A percentile compares a stretch with the other conserved stretches of the same genome.
phyloP scores from a whole-genome alignment of 2,113 vertebrate genomes.

The Ibidorhyncha struthersii region DNA sequence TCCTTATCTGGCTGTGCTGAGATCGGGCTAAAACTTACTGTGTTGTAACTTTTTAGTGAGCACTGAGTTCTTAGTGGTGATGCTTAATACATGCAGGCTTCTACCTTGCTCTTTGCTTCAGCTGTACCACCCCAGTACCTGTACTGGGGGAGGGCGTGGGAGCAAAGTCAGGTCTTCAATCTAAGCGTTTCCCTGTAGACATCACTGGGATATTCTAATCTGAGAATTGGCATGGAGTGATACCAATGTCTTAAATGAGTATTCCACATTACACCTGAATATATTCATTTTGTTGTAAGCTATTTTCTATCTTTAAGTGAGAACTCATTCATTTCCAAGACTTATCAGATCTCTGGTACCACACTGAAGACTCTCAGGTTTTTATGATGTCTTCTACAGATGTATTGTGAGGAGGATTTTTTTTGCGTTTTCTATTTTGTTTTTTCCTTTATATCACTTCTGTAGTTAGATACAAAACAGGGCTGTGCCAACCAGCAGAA shows the following conservation, averaged over 20 bases:
- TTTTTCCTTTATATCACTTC: neutral
- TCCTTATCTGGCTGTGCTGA: neutral
- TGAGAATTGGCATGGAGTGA: neutral
- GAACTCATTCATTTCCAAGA: neutral
- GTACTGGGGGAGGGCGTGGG: neutral
- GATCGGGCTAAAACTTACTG: neutral
- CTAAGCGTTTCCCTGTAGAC: neutral
- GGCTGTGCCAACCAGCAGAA: neutral
- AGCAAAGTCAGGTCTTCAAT: neutral
- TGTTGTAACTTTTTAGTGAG: too few relatives aligned
- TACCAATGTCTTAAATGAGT: too few relatives aligned
- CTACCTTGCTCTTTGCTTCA: too few relatives aligned
- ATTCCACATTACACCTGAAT: neutral
- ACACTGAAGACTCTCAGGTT: neutral
- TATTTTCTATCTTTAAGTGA: neutral
- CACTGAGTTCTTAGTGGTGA: neutral
- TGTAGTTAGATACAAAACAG: neutral
- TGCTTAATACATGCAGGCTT: neutral
- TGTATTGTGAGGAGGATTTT: accelerated
- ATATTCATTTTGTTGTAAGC: neutral
- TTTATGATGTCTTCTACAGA: neutral
- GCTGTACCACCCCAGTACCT: neutral
- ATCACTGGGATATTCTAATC: neutral
- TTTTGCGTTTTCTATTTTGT: neutral
- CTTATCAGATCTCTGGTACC: neutral